Percentiles rank a stretch among this genome's conserved stretches.
phyloP scores from a whole-genome alignment of 1,140 invertebrate species.

The Zaprionus davidi region DNA sequence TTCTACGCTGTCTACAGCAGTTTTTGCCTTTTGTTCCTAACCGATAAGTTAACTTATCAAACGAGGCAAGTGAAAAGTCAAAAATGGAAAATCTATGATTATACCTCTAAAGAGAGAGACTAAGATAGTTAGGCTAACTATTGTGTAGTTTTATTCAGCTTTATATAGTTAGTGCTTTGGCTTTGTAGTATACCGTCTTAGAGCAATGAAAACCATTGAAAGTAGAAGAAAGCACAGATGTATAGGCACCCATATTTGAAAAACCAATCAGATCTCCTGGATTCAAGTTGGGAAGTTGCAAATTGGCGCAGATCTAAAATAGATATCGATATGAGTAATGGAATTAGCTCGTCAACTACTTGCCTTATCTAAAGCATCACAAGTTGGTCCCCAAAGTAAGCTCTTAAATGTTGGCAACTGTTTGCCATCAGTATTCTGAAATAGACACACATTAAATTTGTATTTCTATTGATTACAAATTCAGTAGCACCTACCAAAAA shows the following conservation, averaged over 20 bases:
- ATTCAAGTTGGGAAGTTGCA: slow-evolving; percentile 90
- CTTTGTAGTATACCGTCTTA: slow-evolving; percentile 66
- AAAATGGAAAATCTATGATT: neutral
- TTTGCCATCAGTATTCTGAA: slow-evolving; percentile 33
- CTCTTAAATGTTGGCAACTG: slow-evolving; percentile 68
- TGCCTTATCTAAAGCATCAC: slow-evolving; percentile 96
- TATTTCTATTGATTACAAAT: neutral
- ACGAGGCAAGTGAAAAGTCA: neutral
- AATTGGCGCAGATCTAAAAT: slow-evolving; percentile 85
- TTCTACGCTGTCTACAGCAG: neutral
- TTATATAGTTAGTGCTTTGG: slow-evolving; percentile 10
- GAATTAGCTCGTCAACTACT: neutral
- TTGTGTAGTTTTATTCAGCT: too few relatives aligned
- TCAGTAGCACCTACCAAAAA: slow-evolving; percentile 59
- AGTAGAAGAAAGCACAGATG: slow-evolving; percentile 92
- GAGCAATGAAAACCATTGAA: slow-evolving; percentile 94
- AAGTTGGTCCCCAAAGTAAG: slow-evolving; percentile 97
- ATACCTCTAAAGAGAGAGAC: too few relatives aligned
- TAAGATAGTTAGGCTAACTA: too few relatives aligned
- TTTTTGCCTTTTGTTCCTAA: neutral
- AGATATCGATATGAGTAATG: neutral
- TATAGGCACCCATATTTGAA: slow-evolving; percentile 97
- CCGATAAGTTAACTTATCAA: neutral
- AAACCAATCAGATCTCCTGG: slow-evolving; percentile 94
- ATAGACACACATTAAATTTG: neutral